phyloP scores from a whole-genome alignment of 2,113 vertebrate species.

The Pachyramphus minor region DNA sequence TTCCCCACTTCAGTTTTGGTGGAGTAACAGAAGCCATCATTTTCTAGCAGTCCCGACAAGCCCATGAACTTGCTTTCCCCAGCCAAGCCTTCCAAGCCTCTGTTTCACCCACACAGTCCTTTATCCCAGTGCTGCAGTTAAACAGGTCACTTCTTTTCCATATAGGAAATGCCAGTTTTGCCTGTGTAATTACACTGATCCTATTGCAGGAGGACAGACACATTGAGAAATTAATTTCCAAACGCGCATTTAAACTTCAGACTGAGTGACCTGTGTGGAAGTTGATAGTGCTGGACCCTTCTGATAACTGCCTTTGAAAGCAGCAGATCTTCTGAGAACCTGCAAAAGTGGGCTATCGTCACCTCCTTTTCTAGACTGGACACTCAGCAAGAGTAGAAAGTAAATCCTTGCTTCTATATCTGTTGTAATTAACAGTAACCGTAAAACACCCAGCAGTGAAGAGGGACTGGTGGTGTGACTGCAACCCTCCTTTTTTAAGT shows the following conservation, averaged over 20 bases:
- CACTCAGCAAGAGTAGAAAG: not conserved
- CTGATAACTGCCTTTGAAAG: not conserved
- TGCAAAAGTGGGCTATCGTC: not conserved
- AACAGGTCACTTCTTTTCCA: not conserved
- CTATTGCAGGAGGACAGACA: not conserved
- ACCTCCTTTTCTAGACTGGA: not conserved
- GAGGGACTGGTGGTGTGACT: accelerated
- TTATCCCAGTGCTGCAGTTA: not conserved
- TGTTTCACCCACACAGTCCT: not conserved
- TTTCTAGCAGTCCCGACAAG: not conserved
- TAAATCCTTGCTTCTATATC: not conserved
- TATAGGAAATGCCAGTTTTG: accelerated
- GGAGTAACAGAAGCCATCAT: not conserved
- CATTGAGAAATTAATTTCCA: not conserved
- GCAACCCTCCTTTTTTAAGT: not conserved
- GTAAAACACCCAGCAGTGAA: not conserved
- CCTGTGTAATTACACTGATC: not conserved
- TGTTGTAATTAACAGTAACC: not conserved
- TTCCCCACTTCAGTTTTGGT: not conserved
- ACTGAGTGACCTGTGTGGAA: not conserved
- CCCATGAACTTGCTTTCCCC: not conserved
- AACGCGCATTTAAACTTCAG: not conserved
- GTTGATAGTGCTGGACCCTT: not conserved
- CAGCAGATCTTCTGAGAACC: not conserved
- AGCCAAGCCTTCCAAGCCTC: not conserved